Evolutionary conservation across 2,113 vertebrate genomes (phyloP).

Genomic region (Petromus typicus): DNA sequence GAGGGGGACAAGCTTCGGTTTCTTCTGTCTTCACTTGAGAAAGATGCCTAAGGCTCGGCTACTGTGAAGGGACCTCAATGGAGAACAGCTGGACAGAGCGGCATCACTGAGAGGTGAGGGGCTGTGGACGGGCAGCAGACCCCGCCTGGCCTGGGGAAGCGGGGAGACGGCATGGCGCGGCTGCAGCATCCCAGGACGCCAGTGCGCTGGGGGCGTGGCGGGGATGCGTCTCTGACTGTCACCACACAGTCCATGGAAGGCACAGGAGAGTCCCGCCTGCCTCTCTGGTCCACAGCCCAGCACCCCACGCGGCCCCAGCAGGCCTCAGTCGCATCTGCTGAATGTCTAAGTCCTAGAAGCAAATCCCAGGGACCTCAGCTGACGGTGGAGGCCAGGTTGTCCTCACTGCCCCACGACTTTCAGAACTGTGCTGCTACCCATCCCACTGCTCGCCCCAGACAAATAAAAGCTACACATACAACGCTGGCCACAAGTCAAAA

Average conservation of each 20-base stretch:
- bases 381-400: neutral
- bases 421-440: slow-evolving; percentile 71
- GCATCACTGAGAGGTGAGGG: neutral
- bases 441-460: slow-evolving; percentile 75
- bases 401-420: slow-evolving; percentile 37
- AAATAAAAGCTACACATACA: slow-evolving; percentile 84
- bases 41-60: neutral
- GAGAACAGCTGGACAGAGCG: neutral
- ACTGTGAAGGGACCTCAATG: neutral
- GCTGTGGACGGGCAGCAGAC: neutral
- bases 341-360: neutral
- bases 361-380: neutral
- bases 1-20: no score
- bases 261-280: neutral
- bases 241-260: neutral
- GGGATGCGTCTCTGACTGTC: no score
- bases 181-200: neutral
- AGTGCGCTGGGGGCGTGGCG: neutral
- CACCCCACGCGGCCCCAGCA: neutral
- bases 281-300: neutral
- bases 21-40: neutral
- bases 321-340: neutral
- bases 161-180: no score
- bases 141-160: neutral
- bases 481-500: slow-evolving; percentile 81